Evolutionary conservation across 2,888 invertebrate species (phyloP).

Genomic region (Cremastinae sp.): DNA sequence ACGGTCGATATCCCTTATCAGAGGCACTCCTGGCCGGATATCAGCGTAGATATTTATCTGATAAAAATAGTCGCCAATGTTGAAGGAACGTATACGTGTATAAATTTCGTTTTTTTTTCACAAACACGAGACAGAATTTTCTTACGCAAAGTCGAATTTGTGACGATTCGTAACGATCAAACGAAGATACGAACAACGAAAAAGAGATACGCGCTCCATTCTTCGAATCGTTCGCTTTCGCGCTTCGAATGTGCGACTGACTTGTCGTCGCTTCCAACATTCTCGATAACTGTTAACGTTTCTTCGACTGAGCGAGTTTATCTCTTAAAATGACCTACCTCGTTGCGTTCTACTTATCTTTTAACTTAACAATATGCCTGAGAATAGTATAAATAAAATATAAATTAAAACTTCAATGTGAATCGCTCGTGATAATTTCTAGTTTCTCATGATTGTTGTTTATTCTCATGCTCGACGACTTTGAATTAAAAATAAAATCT

Average conservation of each 20-base stretch:
- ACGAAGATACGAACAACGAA: slow-evolving; percentile 27
- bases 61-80: slow-evolving; percentile 47
- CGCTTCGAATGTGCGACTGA: slow-evolving; percentile 39
- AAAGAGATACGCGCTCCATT: slow-evolving; percentile 33
- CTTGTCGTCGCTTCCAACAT: slow-evolving; percentile 37
- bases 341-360: slow-evolving; percentile 52
- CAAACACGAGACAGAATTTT: slow-evolving; percentile 2
- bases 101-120: slow-evolving; percentile 33
- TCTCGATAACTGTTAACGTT: slow-evolving; percentile 34
- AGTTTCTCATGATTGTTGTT: slow-evolving; percentile 8
- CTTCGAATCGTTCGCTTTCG: slow-evolving; percentile 32
- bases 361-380: no score
- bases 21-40: slow-evolving; percentile 59
- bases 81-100: slow-evolving; percentile 16
- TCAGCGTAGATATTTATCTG: slow-evolving; percentile 56
- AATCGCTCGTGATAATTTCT: no score
- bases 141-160: background rate
- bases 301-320: slow-evolving; percentile 48
- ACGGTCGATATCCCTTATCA: slow-evolving; percentile 58
- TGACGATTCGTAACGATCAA: background rate
- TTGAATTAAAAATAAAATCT: no score
- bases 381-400: no score
- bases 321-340: slow-evolving; percentile 62
- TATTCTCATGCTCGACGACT: background rate
- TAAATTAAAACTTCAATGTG: no score